phyloP scores from a whole-genome alignment of 2,888 invertebrate species.

The Frankliniella intonsa region DNA sequence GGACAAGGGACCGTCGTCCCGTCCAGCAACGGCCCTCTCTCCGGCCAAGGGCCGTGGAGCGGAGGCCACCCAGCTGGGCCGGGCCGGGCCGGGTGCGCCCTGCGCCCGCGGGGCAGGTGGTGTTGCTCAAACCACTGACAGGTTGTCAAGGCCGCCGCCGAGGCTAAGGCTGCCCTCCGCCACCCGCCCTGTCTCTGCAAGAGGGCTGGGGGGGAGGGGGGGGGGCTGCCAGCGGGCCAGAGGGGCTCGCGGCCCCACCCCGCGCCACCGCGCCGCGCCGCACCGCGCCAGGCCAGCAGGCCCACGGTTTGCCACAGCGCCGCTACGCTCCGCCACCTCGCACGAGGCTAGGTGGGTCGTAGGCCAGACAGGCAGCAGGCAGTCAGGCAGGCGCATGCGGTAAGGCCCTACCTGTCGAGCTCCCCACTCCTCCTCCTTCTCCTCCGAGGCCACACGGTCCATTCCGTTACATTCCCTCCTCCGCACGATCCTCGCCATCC shows the following conservation, averaged over 20 bases:
- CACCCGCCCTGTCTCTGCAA: too few species aligned
- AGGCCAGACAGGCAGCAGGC: too few species aligned
- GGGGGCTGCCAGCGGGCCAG: background rate
- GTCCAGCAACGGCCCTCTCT: too few species aligned
- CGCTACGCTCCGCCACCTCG: too few species aligned
- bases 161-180: background rate
- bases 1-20: background rate
- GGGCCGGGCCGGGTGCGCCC: background rate
- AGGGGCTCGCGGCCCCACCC: background rate
- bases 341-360: too few species aligned
- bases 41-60: too few species aligned
- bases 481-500: too few species aligned
- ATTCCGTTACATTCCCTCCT: too few species aligned
- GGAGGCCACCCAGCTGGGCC: background rate
- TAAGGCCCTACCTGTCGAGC: too few species aligned
- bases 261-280: background rate
- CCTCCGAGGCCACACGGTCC: too few species aligned
- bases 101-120: background rate
- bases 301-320: background rate
- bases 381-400: too few species aligned
- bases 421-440: too few species aligned
- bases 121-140: slow-evolving; percentile 18
- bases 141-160: slow-evolving; percentile 4
- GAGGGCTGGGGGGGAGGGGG: background rate
- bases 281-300: background rate